These are phyloP conservation scores for Ascidia mentula DNA, from an alignment of 23 tunicate genomes.

Conservation along the genomic window DNA sequence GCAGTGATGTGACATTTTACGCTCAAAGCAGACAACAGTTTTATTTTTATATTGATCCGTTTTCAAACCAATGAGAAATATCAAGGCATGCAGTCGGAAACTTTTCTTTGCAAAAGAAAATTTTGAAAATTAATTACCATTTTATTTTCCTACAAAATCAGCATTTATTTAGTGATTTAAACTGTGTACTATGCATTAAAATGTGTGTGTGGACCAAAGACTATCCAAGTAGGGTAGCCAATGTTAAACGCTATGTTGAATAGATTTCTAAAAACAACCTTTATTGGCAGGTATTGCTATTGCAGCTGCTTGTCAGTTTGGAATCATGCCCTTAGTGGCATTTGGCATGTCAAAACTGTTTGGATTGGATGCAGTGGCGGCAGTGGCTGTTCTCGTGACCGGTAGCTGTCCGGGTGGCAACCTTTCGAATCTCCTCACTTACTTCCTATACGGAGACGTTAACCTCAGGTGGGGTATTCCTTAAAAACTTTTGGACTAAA, in stretches of 20 bases:
- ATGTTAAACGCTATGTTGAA: not conserved
- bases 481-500: too few species aligned
- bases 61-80: too few species aligned
- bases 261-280: not conserved
- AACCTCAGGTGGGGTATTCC: slow-evolving; percentile 75
- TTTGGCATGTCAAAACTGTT: slow-evolving; percentile 60
- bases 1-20: too few species aligned
- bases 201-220: too few species aligned
- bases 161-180: too few species aligned
- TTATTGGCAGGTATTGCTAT: slow-evolving; percentile 55
- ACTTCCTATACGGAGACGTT: slow-evolving; percentile 69
- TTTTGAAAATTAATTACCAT: too few species aligned
- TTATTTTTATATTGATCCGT: too few species aligned
- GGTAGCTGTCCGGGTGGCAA: slow-evolving; percentile 84
- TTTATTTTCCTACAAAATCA: too few species aligned
- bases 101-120: too few species aligned
- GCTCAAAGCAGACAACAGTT: too few species aligned
- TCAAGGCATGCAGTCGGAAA: too few species aligned
- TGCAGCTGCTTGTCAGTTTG: slow-evolving; percentile 72
- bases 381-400: slow-evolving; percentile 67
- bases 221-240: not conserved
- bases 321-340: slow-evolving; percentile 75
- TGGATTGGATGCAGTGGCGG: slow-evolving; percentile 45
- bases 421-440: slow-evolving; percentile 68
- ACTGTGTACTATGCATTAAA: too few species aligned